Base-by-base conservation (phyloP, 2,113 vertebrate genomes). In the Setophaga coronata region DNA sequence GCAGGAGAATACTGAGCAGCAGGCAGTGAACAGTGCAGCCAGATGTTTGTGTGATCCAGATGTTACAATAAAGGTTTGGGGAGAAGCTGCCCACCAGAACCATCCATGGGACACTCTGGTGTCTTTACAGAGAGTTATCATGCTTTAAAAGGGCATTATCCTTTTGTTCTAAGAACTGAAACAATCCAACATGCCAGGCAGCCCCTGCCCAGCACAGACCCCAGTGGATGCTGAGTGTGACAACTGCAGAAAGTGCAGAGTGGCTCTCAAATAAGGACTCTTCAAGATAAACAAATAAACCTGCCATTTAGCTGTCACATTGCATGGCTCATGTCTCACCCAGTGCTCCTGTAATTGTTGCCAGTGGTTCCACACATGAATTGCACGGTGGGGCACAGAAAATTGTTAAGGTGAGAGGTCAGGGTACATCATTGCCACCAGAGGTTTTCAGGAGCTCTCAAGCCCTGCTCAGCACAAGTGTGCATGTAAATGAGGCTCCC, bases 231-330 rank as follows among this genome's bases (percentile, higher is more conserved):
- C 82, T 89, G 94, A 95, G 82, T 95, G 89, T 95, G 91, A 89
- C 90, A 96, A 94, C 64, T 94, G 91, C 65, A 95, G 96, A 97
- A 92, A 94, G 69, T 93, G 86, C 47, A 94, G 97, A 97, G 94
- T 92, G 20, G 1, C 84, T 95, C 97, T 97, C 61, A 95, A 97
- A 71, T 93, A 87, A 96, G 84, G 64, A 36, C 65, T 64, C 69
- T 81, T 95, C 53, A 74, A 74, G 67, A 74, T 40, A 93, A 96
- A 91, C 79, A 93, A 93, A 93, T 50, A 73, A 81, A 90, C 66
- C 56, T 78, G 88, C 76, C 80, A 94, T 95, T 95, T 94, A 96
- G 65, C 89, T 93, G 91, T 94, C 91, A 93, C 0, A 0, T 24
- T 89, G 60, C 57, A 74, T 70, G 72, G 62, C 65, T 95, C 71